These are phyloP conservation scores for Mnemiopsis leidyi DNA, from an alignment of 37 sponge, comb jelly and placozoan species.

Conservation along the genomic window DNA sequence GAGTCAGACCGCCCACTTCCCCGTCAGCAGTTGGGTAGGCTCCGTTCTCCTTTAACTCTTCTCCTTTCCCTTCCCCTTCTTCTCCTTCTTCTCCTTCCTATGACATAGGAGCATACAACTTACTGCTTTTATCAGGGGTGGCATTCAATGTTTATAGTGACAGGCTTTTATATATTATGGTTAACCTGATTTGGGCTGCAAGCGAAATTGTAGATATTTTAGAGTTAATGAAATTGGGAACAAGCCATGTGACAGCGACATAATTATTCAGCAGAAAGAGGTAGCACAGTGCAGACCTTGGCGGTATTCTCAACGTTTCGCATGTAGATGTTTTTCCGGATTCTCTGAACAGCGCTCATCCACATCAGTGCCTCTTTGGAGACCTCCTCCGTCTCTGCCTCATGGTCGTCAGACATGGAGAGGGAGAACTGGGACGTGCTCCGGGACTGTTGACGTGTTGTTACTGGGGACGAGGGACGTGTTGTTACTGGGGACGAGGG, in stretches of 20 bases:
- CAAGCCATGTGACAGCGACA: too few species aligned
- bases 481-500: background rate
- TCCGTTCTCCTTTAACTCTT: background rate
- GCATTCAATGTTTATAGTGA: too few species aligned
- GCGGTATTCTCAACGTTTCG: background rate
- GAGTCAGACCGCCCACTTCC: background rate
- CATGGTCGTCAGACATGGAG: background rate
- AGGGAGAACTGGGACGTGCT: constrained; percentile 46
- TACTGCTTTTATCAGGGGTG: too few species aligned
- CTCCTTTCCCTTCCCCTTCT: background rate
- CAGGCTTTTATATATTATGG: too few species aligned
- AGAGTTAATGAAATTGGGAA: too few species aligned
- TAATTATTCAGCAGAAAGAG: too few species aligned
- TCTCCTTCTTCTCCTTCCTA: constrained; percentile 12
- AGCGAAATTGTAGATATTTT: too few species aligned
- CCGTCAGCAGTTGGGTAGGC: background rate
- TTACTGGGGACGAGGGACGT: background rate
- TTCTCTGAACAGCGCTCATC: constrained; percentile 53
- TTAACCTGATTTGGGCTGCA: too few species aligned
- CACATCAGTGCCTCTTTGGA: constrained; percentile 49
- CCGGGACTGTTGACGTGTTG: constrained; percentile 19
- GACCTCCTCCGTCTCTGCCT: constrained; percentile 38
- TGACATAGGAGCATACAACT: too few species aligned
- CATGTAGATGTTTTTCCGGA: background rate
- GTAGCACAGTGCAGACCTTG: too few species aligned